Conservation (phyloP, 1,140 invertebrate genomes). For the Ips typographus region DNA sequence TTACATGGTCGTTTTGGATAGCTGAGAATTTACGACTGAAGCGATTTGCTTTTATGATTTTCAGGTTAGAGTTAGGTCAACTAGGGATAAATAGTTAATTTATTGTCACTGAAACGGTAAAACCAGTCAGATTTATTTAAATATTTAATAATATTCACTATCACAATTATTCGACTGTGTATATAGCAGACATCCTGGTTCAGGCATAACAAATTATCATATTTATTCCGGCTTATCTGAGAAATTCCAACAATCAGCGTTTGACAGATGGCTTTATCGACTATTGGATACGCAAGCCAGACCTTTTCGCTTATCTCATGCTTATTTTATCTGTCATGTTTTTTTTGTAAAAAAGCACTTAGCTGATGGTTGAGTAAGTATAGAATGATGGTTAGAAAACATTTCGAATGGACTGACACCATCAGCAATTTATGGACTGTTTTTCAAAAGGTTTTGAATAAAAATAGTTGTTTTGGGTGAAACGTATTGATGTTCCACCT, state of each 20-base stretch:
- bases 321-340: not conserved
- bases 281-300: not conserved
- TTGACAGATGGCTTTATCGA: constrained; percentile 22
- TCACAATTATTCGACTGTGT: too few relatives aligned
- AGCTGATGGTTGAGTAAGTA: constrained; percentile 6
- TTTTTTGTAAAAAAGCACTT: constrained; percentile 23
- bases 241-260: not conserved
- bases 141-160: too few relatives aligned
- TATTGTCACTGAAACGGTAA: too few relatives aligned
- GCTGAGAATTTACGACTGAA: constrained; percentile 19
- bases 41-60: too few relatives aligned
- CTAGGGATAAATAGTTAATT: too few relatives aligned
- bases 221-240: not conserved
- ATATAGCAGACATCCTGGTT: too few relatives aligned
- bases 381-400: not conserved
- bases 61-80: too few relatives aligned
- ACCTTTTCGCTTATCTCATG: constrained; percentile 9
- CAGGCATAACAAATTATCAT: too few relatives aligned
- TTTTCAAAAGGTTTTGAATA: constrained; percentile 1
- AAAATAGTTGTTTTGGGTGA: constrained; percentile 17
- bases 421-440: constrained; percentile 5
- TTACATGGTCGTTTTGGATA: constrained; percentile 29
- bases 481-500: not conserved
- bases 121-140: too few relatives aligned
- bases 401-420: not conserved